phyloP scores from a whole-genome alignment of 2,797 vertebrate genomes.

The Pelodytes ibericus region DNA sequence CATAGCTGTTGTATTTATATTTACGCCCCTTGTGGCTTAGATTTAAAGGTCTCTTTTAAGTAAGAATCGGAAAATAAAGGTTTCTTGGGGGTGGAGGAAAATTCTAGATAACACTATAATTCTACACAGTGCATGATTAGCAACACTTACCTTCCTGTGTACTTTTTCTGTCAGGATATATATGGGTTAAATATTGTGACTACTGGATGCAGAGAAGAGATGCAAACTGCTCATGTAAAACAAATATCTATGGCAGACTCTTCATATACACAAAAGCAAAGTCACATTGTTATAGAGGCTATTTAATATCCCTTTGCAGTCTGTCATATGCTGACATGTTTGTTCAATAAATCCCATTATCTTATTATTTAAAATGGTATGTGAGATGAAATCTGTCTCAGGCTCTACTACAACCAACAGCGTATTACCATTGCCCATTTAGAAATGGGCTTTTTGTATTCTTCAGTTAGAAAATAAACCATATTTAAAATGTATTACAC shows the following conservation, averaged over 20 bases:
- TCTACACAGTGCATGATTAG: too few species aligned
- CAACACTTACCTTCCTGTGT: too few species aligned
- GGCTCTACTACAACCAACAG: background rate
- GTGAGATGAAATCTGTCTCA: background rate
- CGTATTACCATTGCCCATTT: slow-evolving; percentile 13
- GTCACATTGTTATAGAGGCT: background rate
- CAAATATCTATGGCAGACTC: background rate
- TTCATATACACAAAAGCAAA: slow-evolving; percentile 10
- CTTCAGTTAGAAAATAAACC: background rate
- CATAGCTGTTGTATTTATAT: too few species aligned
- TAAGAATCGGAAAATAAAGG: too few species aligned
- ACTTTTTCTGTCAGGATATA: background rate
- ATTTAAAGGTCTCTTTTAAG: too few species aligned
- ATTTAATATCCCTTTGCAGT: slow-evolving; percentile 5
- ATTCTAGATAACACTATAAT: too few species aligned
- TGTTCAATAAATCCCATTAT: slow-evolving; percentile 27
- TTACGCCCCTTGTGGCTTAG: too few species aligned
- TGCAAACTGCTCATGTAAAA: background rate
- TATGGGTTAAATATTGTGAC: background rate
- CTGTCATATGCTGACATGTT: slow-evolving; percentile 25
- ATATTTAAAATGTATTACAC: background rate
- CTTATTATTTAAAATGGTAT: slow-evolving; percentile 1
- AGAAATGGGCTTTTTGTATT: background rate
- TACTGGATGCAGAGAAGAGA: background rate
- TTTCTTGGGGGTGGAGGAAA: too few species aligned